These are phyloP conservation scores for Atlantisia rogersi DNA, from an alignment of 2,113 vertebrate species.

Conservation along the genomic window DNA sequence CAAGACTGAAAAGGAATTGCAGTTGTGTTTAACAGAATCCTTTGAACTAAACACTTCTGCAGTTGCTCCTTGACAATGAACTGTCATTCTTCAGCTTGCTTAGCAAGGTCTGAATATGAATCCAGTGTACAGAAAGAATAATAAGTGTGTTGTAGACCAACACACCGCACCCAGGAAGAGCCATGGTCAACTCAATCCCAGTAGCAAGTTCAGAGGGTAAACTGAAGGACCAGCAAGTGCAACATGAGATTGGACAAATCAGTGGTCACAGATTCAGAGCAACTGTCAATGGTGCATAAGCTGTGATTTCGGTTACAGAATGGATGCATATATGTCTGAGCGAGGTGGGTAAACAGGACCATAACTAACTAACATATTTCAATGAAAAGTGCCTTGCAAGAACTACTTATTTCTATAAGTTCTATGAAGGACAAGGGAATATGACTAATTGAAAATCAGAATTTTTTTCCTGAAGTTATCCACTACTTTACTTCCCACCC, in stretches of 20 bases:
- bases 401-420: not conserved
- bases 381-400: not conserved
- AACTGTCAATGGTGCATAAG: not conserved
- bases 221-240: not conserved
- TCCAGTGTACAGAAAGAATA: not conserved
- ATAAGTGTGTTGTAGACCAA: not conserved
- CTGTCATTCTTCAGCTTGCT: not conserved
- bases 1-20: not conserved
- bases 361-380: not conserved
- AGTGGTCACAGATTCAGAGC: not conserved
- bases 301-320: not conserved
- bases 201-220: not conserved
- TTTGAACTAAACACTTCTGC: not conserved
- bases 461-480: not conserved
- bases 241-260: not conserved
- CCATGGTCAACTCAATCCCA: not conserved
- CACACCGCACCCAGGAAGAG: not conserved
- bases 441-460: not conserved
- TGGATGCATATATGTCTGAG: not conserved
- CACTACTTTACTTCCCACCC: fast-evolving
- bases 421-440: not conserved
- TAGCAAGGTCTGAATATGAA: not conserved
- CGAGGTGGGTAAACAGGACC: not conserved
- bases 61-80: not conserved
- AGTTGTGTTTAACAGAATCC: not conserved